These are phyloP conservation scores for Eustalomyia histrio DNA, from an alignment of 2,888 invertebrate species.

Conservation along the genomic window DNA sequence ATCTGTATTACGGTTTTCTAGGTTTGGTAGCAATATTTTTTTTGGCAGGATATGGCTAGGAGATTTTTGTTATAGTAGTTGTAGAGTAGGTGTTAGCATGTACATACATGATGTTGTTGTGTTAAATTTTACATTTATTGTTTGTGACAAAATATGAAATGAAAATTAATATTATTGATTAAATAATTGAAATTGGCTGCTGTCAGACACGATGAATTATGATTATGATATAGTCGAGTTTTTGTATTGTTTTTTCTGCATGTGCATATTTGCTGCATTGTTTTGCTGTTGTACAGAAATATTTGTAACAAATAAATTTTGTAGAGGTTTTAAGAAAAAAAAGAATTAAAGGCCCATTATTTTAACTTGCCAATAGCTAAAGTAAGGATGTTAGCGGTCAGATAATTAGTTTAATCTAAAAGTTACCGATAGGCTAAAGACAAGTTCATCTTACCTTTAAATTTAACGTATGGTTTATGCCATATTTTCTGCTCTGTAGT, in stretches of 20 bases:
- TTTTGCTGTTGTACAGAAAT: constrained; percentile 1
- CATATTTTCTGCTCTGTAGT: too few species aligned
- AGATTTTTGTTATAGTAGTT: neutral
- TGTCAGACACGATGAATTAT: constrained; percentile 69
- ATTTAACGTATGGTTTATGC: too few species aligned
- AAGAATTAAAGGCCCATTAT: too few species aligned
- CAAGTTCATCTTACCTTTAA: too few species aligned
- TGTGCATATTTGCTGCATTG: constrained; percentile 20
- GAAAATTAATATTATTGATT: constrained; percentile 80
- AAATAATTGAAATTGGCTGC: constrained; percentile 79
- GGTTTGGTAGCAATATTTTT: constrained; percentile 30
- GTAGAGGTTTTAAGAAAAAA: neutral
- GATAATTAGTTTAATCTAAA: too few species aligned
- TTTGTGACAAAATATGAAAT: constrained; percentile 80
- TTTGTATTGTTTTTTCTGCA: neutral
- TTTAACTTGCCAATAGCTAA: too few species aligned
- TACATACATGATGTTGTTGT: constrained; percentile 59
- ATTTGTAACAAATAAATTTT: constrained; percentile 11
- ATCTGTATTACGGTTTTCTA: constrained; percentile 32
- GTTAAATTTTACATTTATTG: constrained; percentile 78
- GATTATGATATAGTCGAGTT: constrained; percentile 1
- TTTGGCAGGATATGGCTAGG: constrained; percentile 5
- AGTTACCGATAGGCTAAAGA: too few species aligned
- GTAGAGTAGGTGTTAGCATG: constrained; percentile 12
- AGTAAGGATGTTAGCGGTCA: too few species aligned